Conservation (phyloP, 2,797 vertebrate species). For the Coregonus sp. region DNA sequence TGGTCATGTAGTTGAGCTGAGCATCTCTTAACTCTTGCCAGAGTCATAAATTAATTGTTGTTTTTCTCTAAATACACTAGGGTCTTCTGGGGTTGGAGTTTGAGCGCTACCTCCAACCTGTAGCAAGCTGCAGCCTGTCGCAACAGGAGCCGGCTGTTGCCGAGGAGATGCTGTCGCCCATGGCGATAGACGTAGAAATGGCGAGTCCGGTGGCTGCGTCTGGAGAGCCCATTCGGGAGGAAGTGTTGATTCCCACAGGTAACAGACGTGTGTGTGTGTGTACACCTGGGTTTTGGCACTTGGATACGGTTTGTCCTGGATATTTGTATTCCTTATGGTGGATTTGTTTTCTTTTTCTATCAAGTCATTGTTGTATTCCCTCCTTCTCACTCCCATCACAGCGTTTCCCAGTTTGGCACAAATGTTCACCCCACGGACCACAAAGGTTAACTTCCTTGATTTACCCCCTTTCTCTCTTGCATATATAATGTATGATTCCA, state of each 20-base stretch:
- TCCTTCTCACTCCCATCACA: slow-evolving; percentile 51
- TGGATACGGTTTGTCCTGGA: neutral
- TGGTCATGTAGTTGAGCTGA: no score
- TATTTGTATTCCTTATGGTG: neutral
- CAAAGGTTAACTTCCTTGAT: slow-evolving; percentile 61
- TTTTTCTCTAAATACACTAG: slow-evolving; percentile 45
- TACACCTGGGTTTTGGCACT: neutral
- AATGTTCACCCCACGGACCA: slow-evolving; percentile 48
- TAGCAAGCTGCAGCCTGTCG: slow-evolving; percentile 61
- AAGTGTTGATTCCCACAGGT: slow-evolving; percentile 35
- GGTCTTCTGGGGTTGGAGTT: slow-evolving; percentile 67
- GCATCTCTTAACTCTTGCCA: no score
- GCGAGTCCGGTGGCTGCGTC: slow-evolving; percentile 63
- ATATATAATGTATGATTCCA: neutral
- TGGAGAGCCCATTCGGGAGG: slow-evolving; percentile 39
- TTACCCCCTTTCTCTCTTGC: neutral
- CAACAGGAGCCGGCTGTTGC: slow-evolving; percentile 23
- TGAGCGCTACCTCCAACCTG: slow-evolving; percentile 74
- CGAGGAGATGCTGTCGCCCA: slow-evolving; percentile 56
- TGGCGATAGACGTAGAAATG: slow-evolving; percentile 67
- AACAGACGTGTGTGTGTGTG: neutral
- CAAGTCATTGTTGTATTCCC: neutral
- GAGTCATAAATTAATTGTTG: neutral
- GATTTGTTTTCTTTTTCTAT: neutral
- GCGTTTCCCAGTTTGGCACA: slow-evolving; percentile 51